Evolutionary conservation across 2,797 vertebrate species (phyloP).

Genomic region (Microctenopoma steveboyesi): DNA sequence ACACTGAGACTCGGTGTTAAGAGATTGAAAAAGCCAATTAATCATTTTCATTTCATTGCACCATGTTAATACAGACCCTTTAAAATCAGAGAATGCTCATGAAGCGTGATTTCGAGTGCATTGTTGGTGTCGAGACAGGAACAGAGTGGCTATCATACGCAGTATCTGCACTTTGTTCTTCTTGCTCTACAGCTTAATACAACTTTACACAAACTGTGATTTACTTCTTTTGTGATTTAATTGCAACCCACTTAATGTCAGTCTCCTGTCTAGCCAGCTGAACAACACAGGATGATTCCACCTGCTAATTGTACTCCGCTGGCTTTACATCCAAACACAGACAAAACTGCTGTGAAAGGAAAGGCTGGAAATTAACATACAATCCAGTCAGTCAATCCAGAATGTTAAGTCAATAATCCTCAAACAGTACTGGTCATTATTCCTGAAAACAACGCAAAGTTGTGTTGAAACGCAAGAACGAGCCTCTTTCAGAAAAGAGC

Average conservation of each 20-base stretch:
- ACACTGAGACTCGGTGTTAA: background rate
- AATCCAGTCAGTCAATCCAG: background rate
- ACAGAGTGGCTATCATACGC: background rate
- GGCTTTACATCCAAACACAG: background rate
- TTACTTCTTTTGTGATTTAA: slow-evolving; percentile 7
- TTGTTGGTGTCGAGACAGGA: background rate
- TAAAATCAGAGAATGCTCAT: background rate
- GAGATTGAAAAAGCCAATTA: background rate
- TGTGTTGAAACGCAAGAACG: background rate
- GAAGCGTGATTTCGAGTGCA: background rate
- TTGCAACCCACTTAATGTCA: background rate
- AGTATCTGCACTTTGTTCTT: background rate
- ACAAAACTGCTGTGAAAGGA: background rate
- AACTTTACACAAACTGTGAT: background rate
- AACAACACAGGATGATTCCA: background rate
- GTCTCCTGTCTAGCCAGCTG: background rate
- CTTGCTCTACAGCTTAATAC: background rate
- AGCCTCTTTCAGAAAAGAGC: background rate
- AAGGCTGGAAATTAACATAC: background rate
- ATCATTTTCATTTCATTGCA: slow-evolving; percentile 26
- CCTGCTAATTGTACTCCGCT: background rate
- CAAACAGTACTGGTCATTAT: background rate
- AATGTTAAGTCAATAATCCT: background rate
- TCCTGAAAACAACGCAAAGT: background rate
- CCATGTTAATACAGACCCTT: slow-evolving; percentile 7